Percentiles rank a stretch among this genome's conserved stretches.
Conservation (phyloP, 92 coral and sea anemone genomes). For the Palythoa grandiflora region DNA sequence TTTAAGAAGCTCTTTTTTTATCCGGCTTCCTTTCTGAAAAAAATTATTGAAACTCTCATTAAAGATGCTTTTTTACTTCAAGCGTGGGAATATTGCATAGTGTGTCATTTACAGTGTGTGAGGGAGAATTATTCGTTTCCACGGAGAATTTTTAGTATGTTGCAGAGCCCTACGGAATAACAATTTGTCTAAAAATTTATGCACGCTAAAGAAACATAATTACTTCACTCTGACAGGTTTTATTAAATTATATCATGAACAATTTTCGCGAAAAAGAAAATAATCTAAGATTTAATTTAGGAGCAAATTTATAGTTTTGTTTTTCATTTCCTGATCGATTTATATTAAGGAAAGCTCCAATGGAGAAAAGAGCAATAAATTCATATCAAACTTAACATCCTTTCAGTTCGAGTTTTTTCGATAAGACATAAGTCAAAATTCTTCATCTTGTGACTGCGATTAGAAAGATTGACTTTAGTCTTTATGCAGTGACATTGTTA, state of each 20-base stretch:
- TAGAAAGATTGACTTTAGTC: constrained; percentile 1
- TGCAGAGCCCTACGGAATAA: not conserved
- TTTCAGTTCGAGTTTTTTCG: constrained; percentile 20
- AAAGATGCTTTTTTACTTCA: not conserved
- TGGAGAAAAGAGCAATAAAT: constrained; percentile 54
- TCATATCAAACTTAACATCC: constrained; percentile 29
- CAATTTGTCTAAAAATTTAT: not conserved
- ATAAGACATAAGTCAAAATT: constrained; percentile 20
- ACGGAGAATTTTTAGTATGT: not conserved
- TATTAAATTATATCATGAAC: constrained; percentile 44
- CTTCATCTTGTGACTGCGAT: not conserved
- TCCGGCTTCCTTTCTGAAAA: constrained; percentile 58
- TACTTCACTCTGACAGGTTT: constrained; percentile 41
- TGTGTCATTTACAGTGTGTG: not conserved
- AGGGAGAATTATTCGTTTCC: not conserved
- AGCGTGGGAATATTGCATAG: constrained; percentile 13
- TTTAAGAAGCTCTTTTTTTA: constrained; percentile 41
- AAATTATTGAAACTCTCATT: not conserved
- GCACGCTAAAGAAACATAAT: constrained; percentile 22
- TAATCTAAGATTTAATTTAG: constrained; percentile 43
- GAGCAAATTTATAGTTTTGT: not conserved
- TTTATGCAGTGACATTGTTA: not conserved
- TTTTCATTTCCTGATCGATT: constrained; percentile 45
- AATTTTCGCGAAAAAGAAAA: constrained; percentile 38
- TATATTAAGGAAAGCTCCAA: constrained; percentile 41